Percentiles rank a stretch among this genome's conserved stretches.
These are phyloP conservation scores for Dendrophyllia cribrosa DNA, from an alignment of 64 coral and sea anemone species.

Conservation along the genomic window DNA sequence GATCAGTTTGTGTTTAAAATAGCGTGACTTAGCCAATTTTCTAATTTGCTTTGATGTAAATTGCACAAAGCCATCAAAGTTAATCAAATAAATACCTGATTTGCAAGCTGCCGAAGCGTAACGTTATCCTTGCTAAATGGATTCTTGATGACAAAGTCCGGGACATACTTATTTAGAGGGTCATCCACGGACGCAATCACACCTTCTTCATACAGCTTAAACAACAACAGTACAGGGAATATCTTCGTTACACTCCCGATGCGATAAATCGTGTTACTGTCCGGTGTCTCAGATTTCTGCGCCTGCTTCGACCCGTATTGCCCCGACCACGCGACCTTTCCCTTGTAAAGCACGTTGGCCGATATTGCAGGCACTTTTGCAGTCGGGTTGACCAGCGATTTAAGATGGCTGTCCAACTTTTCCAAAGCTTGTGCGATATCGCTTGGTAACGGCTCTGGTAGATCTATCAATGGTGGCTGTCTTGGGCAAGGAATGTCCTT, in stretches of 20 bases:
- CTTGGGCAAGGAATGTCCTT: not conserved
- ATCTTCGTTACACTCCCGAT: conserved; percentile 67
- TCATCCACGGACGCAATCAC: conserved; percentile 67
- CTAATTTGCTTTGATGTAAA: too few species aligned
- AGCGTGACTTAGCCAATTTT: too few species aligned
- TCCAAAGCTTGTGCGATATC: conserved; percentile 19
- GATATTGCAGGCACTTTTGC: conserved; percentile 45
- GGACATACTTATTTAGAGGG: conserved; percentile 70
- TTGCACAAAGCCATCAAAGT: not conserved
- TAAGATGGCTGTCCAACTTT: conserved; percentile 31
- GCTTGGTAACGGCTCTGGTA: conserved; percentile 36
- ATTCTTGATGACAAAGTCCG: conserved; percentile 68
- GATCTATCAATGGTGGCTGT: conserved; percentile 8
- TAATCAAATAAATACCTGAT: conserved; percentile 56
- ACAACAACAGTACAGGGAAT: conserved; percentile 58
- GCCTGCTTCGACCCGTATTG: conserved; percentile 46
- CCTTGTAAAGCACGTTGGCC: conserved; percentile 55
- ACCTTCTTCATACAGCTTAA: conserved; percentile 48
- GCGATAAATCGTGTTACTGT: conserved; percentile 58
- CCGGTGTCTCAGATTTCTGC: conserved; percentile 35
- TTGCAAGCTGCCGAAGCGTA: conserved; percentile 81
- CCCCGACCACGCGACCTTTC: conserved; percentile 30
- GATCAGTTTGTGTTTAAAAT: too few species aligned
- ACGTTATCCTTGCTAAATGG: conserved; percentile 64
- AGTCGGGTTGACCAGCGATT: conserved; percentile 13